Evolutionary conservation across 2,113 vertebrate genomes (phyloP), one percentile per base, ranked within the genome.

Genomic region (Leptosomus discolor): DNA sequence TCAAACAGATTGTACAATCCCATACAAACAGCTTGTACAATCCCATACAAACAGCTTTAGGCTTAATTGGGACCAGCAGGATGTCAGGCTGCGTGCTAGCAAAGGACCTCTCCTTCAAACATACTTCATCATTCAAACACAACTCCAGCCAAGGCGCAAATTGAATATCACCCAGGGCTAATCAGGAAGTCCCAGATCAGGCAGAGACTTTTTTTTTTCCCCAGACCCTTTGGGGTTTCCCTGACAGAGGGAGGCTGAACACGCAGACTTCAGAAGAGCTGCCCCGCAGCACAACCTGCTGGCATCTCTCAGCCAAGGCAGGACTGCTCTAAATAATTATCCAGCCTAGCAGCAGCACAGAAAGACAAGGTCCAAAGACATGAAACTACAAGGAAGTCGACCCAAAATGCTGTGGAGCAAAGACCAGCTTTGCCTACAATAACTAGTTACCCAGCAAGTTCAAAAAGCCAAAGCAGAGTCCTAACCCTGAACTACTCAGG

Each of bases 281-380:
- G 83, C 79, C 71, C 79, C 43, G n/a, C 83, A 97, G 97, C 95
- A 94, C 94, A 94, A 63, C 95, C 97, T 97, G 69, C 93, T 94
- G 97, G 91, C 48, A 89, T 24, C 67, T 60, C 83, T 87, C 79
- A 70, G 94, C 45, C 92, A 91, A 64, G 78, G 69, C 95, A 96
- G 60, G 43, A 22, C 56, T 50, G 63, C 58, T 85, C 70, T 6
- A 3, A 84, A 71, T 13, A 18, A 27, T 26, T 16, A 26, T 5
- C 74, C 85, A 36, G 48, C 22, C 36, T 6, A 34, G 56, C n/a
- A 70, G 69, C 41, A 65, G 48, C 51, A 56, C 43, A 45, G 26
- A 26, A 29, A 88, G 6, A 26, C 34, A 36, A 57, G 37, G 23
- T 12, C 53, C 65, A 32, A 65, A 36, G 36, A 43, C 1, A 6